Percentiles rank a stretch among this genome's conserved stretches.
Evolutionary conservation across 1,140 invertebrate species (phyloP).

Genomic region (Sycophaga agraensis): DNA sequence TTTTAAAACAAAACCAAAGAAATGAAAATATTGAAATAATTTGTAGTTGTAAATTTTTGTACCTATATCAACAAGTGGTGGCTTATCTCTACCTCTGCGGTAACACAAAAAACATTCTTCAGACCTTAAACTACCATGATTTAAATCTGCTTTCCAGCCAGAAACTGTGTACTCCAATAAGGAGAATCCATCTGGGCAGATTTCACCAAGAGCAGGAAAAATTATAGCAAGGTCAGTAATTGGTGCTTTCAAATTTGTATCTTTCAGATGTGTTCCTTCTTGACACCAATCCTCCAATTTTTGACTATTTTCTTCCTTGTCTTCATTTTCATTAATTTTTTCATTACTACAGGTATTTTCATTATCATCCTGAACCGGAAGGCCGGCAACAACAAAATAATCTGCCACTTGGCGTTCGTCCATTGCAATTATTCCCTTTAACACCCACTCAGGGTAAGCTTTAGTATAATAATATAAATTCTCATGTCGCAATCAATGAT

Average conservation of each 20-base stretch:
- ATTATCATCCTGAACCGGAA: slow-evolving; percentile 70
- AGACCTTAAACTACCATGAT: slow-evolving; percentile 93
- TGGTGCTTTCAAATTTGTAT: slow-evolving; percentile 73
- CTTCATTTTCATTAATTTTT: slow-evolving; percentile 36
- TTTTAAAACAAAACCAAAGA: neutral
- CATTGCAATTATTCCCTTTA: slow-evolving; percentile 56
- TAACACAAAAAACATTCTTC: slow-evolving; percentile 93
- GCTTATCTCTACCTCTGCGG: slow-evolving; percentile 87
- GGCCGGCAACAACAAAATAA: slow-evolving; percentile 96
- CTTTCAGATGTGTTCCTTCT: slow-evolving; percentile 79
- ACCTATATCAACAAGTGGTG: slow-evolving; percentile 97
- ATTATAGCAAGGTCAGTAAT: slow-evolving; percentile 94
- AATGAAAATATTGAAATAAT: neutral
- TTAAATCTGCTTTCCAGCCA: slow-evolving; percentile 88
- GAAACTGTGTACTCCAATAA: slow-evolving; percentile 84
- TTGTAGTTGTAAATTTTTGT: slow-evolving; percentile 40
- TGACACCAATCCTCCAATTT: slow-evolving; percentile 76
- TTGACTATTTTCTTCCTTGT: slow-evolving; percentile 52
- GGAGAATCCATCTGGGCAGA: slow-evolving; percentile 76
- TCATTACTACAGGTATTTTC: neutral
- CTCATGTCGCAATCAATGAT: slow-evolving; percentile 26
- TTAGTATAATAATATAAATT: slow-evolving; percentile 16
- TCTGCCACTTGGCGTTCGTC: slow-evolving; percentile 83
- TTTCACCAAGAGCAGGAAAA: slow-evolving; percentile 86
- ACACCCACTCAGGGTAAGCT: slow-evolving; percentile 24